Evolutionary conservation across 2,888 invertebrate genomes (phyloP), one percentile per base, ranked within the genome.

Genomic region (Agrilus biguttatus): DNA sequence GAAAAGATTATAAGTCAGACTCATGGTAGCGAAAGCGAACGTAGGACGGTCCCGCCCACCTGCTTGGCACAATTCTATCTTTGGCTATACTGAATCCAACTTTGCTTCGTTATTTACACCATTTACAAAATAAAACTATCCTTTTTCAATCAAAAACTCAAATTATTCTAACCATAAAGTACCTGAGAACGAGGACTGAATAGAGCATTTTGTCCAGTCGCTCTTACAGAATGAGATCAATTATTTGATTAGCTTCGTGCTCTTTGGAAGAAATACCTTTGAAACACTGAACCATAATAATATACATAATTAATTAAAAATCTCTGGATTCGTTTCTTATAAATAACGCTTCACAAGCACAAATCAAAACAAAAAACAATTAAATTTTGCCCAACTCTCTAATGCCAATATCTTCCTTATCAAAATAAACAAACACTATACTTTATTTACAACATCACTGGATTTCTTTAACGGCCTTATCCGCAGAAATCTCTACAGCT

Each of bases 61-160:
- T 55, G 54, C 53, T 54, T 54, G 54, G 54, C 54, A 54, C 53
- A 53, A 59, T 55, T 57, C 57, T 56, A 58, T 63, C 63, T 63
- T 65, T 63, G 63, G 62, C 63, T 63, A 59, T 60, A 58, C 62
- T 59, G 62, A 62, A 62, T 63, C 65, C 57, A 62, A 62, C 60
- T 59, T 57, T 55, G 44, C 47, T 40, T 19, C 32, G 39, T 40
- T 52, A 51, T 52, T 47, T 52, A 52, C 49, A 52, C 47, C 50
- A 52, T 28, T 49, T 49, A 52, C 48, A 46, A 40, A 44, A 44
- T 43, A 45, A 47, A 45, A 44, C 41, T 42, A 48, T 36, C 21
- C 33, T 47, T 48, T 51, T 47, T 46, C 42, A 42, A 45, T 36
- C 40, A 36, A 40, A 47, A 46, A 49, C 48, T 52, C 46, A 52